Percentiles rank a stretch among this genome's conserved stretches.
Evolutionary conservation across 2,888 invertebrate species (phyloP).

Genomic region (Dendrolimus houi): DNA sequence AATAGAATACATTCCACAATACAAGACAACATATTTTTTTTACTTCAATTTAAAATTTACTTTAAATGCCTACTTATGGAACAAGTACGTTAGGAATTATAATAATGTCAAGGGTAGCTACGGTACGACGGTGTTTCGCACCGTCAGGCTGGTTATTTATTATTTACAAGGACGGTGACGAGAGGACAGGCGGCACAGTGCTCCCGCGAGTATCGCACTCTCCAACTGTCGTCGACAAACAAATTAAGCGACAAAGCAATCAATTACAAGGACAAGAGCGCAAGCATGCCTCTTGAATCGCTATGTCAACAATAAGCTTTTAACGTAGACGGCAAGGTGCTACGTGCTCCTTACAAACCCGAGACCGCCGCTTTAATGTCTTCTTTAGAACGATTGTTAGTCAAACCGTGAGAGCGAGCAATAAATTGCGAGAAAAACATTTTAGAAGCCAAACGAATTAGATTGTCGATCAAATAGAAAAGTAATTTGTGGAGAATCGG

Average conservation of each 20-base stretch:
- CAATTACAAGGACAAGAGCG: constrained; percentile 71
- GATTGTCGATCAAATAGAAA: constrained; percentile 62
- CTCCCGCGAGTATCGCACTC: constrained; percentile 58
- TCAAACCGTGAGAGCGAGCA: constrained; percentile 13
- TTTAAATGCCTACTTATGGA: no score
- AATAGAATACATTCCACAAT: no score
- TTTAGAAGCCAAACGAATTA: constrained; percentile 51
- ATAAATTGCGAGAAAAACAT: constrained; percentile 48
- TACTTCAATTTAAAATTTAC: no score
- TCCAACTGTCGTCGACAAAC: constrained; percentile 54
- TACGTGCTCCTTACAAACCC: constrained; percentile 45
- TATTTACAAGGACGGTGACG: constrained; percentile 64
- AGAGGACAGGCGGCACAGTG: constrained; percentile 44
- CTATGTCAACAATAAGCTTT: constrained; percentile 74
- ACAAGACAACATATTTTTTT: no score
- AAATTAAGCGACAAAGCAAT: constrained; percentile 76
- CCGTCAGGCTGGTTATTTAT: constrained; percentile 44
- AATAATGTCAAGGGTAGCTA: no score
- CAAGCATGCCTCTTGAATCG: constrained; percentile 62
- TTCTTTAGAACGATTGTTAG: constrained; percentile 21
- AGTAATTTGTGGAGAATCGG: constrained; percentile 64
- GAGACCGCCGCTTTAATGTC: constrained; percentile 42
- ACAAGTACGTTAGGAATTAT: no score
- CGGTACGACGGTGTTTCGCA: constrained; percentile 10
- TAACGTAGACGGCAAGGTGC: constrained; percentile 53